These are phyloP conservation scores for Syngnathus acus DNA, from an alignment of 2,797 vertebrate genomes.

Conservation along the genomic window DNA sequence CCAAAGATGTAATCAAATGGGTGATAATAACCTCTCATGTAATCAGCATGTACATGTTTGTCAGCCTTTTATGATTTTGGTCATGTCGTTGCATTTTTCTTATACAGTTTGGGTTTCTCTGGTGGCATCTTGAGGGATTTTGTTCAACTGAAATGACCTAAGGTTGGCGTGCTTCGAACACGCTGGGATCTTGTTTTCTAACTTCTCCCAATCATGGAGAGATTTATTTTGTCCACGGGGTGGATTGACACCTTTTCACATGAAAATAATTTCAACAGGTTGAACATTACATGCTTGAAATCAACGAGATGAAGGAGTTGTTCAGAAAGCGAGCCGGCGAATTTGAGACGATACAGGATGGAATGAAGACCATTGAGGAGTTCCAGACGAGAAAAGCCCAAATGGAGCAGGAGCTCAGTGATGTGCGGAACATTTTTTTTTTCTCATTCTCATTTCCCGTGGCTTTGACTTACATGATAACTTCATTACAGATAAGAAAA, in stretches of 20 bases:
- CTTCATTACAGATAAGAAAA: constrained; percentile 68
- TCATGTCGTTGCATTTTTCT: constrained; percentile 59
- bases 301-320: constrained; percentile 71
- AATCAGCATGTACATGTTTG: constrained; percentile 57
- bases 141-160: constrained; percentile 34
- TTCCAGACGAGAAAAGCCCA: constrained; percentile 70
- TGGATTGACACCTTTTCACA: not conserved
- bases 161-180: constrained; percentile 32
- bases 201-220: constrained; percentile 34
- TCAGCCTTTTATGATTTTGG: constrained; percentile 62
- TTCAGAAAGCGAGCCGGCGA: constrained; percentile 70
- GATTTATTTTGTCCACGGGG: not conserved
- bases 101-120: constrained; percentile 40
- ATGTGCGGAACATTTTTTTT: constrained; percentile 49
- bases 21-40: constrained; percentile 61
- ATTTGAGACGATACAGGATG: constrained; percentile 71
- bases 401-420: constrained; percentile 78
- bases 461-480: not conserved
- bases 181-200: constrained; percentile 41
- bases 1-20: constrained; percentile 56
- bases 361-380: constrained; percentile 70
- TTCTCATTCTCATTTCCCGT: not conserved
- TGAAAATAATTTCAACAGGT: constrained; percentile 51
- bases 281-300: constrained; percentile 57
- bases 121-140: constrained; percentile 59